A percentile compares a stretch with the other conserved stretches of the same genome.
Evolutionary conservation across 2,888 invertebrate species (phyloP).

Genomic region (Harpalus rufipes): DNA sequence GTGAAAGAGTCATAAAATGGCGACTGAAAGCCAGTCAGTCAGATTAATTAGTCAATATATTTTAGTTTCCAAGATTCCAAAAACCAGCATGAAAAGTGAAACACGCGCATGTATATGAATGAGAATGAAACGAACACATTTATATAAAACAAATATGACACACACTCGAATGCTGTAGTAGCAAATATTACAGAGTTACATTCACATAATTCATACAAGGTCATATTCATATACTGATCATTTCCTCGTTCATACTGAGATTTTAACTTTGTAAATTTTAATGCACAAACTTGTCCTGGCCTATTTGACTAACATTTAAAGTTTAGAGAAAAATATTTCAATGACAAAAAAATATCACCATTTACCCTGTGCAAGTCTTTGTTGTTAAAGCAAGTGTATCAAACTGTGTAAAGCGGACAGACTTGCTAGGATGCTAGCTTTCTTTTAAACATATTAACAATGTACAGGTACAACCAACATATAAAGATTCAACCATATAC

Average conservation of each 20-base stretch:
- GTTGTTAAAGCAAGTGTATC: slow-evolving; percentile 78
- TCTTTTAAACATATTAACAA: slow-evolving; percentile 75
- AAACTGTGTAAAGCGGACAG: slow-evolving; percentile 77
- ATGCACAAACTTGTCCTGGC: slow-evolving; percentile 78
- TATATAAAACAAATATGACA: slow-evolving; percentile 58
- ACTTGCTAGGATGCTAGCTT: slow-evolving; percentile 78
- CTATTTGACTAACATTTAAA: slow-evolving; percentile 77
- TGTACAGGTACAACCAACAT: slow-evolving; percentile 78
- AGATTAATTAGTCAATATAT: slow-evolving; percentile 38
- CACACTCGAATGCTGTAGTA: slow-evolving; percentile 51
- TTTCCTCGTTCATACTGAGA: slow-evolving; percentile 61
- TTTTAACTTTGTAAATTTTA: slow-evolving; percentile 70
- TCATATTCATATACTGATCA: slow-evolving; percentile 59
- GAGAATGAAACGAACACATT: slow-evolving; percentile 58
- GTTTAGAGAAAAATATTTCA: slow-evolving; percentile 77
- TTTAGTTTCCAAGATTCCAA: slow-evolving; percentile 55
- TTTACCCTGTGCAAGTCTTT: slow-evolving; percentile 79
- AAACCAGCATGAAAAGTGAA: slow-evolving; percentile 55
- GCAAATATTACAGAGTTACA: slow-evolving; percentile 57
- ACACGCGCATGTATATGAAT: slow-evolving; percentile 54
- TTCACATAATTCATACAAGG: slow-evolving; percentile 57
- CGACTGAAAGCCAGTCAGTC: slow-evolving; percentile 14
- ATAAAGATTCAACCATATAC: slow-evolving; percentile 71
- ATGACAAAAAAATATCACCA: slow-evolving; percentile 79
- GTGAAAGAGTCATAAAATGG: neutral